phyloP scores from a whole-genome alignment of 2,113 vertebrate species.

The Pandion haliaetus region DNA sequence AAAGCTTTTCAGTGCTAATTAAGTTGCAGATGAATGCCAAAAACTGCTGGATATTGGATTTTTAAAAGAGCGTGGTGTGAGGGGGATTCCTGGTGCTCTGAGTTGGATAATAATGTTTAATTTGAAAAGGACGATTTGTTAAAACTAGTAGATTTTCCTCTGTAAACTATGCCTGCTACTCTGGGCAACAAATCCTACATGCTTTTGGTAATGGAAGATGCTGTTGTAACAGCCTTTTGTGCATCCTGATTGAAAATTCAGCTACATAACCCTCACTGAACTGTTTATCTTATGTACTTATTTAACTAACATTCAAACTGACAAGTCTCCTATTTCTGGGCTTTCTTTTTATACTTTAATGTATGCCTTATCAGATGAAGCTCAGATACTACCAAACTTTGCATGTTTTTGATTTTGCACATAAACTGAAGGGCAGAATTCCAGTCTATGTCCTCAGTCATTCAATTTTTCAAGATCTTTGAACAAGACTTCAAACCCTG shows the following conservation, averaged over 20 bases:
- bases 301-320: conserved; percentile 86
- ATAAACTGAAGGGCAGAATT: conserved; percentile 83
- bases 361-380: conserved; percentile 75
- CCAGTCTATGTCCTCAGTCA: conserved; percentile 78
- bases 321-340: conserved; percentile 78
- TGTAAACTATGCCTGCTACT: conserved; percentile 10
- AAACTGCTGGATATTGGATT: background rate
- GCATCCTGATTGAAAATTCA: conserved; percentile 78
- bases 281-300: conserved; percentile 84
- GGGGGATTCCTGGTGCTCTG: background rate
- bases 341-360: conserved; percentile 78
- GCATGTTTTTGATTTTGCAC: conserved; percentile 84
- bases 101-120: background rate
- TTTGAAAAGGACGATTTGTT: background rate
- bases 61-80: background rate
- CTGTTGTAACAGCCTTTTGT: conserved; percentile 55
- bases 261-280: conserved; percentile 80
- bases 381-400: conserved; percentile 79
- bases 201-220: conserved; percentile 48
- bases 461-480: conserved; percentile 79
- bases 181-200: conserved; percentile 50
- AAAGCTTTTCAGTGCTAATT: background rate
- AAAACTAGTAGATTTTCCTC: background rate
- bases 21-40: background rate
- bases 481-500: conserved; percentile 82